Evolutionary conservation across 2,888 invertebrate species (phyloP), one percentile per base, ranked within the genome.

Genomic region (Trachelus stipa): DNA sequence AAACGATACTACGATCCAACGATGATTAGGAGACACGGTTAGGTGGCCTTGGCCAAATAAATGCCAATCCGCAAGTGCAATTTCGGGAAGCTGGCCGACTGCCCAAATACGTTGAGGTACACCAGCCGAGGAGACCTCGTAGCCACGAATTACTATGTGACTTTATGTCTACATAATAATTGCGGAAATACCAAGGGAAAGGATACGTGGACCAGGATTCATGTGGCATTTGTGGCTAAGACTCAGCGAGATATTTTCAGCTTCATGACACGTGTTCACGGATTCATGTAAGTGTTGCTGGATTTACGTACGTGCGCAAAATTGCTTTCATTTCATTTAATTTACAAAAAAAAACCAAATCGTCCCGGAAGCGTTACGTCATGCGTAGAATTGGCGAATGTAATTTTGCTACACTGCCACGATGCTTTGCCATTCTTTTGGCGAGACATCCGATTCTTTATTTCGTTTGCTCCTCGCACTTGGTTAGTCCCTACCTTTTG

Each of bases 161-260:
- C 34, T 71, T 78, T 73, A 77, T 35, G 71, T 69, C 77, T 77
- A 79, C 76, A 79, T 80, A 80, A 82, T 80, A 80, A 82, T 75
- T 71, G 75, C 76, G 79, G 68, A 82, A 83, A 80, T 81, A 81
- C 79, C 78, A 71, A 71, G 40, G 12, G 56, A 56, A 23, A 56
- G 56, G 56, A 56, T 56, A 56, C 9, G 15, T 56, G 56, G 23
- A 15, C 56, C 56, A 56, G 56, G 56, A 71, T 34, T 71, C 71
- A 34, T 71, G 71, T 33, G 71, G 34, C 31, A 71, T 31, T 34
- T 71, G 33, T 12, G 11, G 71, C 33, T 11, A 12, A 34, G 15
- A 23, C 34, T 15, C 2, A 31, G 71, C 12, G 31, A 71, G 71
- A 71, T 71, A 71, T 71, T 71, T 71, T 56, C 56, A 23, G 56